Evolutionary conservation across 2,113 vertebrate species (phyloP).

Genomic region (Malurus melanocephalus): DNA sequence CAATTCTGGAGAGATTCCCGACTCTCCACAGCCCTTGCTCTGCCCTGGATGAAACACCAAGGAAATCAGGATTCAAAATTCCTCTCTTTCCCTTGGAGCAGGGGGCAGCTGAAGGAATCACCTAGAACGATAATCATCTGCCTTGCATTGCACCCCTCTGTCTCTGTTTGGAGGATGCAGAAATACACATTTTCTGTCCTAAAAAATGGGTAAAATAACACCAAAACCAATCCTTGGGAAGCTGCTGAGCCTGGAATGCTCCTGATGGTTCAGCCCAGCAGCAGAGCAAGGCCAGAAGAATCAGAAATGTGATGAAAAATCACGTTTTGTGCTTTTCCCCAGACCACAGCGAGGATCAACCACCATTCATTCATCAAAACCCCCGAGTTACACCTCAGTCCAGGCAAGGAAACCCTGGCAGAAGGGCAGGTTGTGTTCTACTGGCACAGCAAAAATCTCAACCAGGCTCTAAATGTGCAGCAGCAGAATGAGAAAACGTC

Average conservation of each 20-base stretch:
- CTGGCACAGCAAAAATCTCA: not conserved
- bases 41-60: not conserved
- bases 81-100: not conserved
- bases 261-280: not conserved
- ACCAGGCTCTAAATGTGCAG: not conserved
- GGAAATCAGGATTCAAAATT: not conserved
- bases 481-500: not conserved
- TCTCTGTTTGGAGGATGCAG: accelerated
- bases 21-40: not conserved
- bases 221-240: not conserved
- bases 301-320: not conserved
- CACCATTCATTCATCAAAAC: not conserved
- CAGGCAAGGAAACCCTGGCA: not conserved
- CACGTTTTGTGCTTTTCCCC: not conserved
- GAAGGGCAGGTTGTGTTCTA: not conserved
- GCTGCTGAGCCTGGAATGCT: not conserved
- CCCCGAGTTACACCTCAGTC: not conserved
- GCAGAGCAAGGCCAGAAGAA: not conserved
- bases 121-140: not conserved
- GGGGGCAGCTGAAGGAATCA: not conserved
- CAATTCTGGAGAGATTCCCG: too few relatives aligned
- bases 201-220: not conserved
- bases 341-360: not conserved
- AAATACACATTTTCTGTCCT: not conserved
- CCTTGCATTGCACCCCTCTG: not conserved